Percentiles rank a stretch among this genome's conserved stretches.
Conservation (phyloP, 1,140 invertebrate genomes). For the Macrosteles quadrilineatus region DNA sequence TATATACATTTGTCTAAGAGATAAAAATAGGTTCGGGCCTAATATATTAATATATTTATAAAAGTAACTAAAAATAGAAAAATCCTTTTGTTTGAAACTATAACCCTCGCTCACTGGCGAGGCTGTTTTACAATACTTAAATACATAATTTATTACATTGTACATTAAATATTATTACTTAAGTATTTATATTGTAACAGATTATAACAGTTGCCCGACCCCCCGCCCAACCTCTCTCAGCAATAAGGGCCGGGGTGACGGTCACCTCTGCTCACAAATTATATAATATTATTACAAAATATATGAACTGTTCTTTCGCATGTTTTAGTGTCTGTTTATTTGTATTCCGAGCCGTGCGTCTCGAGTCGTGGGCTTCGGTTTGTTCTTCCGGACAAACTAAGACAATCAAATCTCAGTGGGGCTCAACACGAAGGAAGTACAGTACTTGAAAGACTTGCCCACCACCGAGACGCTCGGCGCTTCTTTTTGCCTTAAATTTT, state of each 20-base stretch:
- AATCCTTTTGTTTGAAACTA: background rate
- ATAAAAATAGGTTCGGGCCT: slow-evolving; percentile 43
- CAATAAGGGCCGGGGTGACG: slow-evolving; percentile 7
- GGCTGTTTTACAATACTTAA: slow-evolving; percentile 20
- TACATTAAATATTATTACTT: slow-evolving; percentile 25
- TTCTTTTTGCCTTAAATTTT: too few relatives aligned
- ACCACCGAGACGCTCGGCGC: too few relatives aligned
- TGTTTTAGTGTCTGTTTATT: slow-evolving; percentile 10
- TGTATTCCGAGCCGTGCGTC: too few relatives aligned
- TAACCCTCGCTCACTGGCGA: background rate
- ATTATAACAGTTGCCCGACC: background rate
- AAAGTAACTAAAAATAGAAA: slow-evolving; percentile 27
- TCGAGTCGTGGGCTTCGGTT: too few relatives aligned
- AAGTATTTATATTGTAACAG: slow-evolving; percentile 15
- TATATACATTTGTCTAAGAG: slow-evolving; percentile 36
- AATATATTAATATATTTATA: slow-evolving; percentile 41
- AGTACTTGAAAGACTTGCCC: too few relatives aligned
- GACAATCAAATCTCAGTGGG: too few relatives aligned
- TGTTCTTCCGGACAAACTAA: too few relatives aligned
- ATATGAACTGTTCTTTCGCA: slow-evolving; percentile 22
- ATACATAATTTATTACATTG: slow-evolving; percentile 25
- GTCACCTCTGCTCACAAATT: slow-evolving; percentile 12
- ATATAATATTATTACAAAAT: slow-evolving; percentile 25
- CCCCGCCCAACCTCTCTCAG: background rate
- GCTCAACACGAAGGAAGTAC: too few relatives aligned